Evolutionary conservation across 1,140 invertebrate genomes (phyloP).

Genomic region (Diprion similis): DNA sequence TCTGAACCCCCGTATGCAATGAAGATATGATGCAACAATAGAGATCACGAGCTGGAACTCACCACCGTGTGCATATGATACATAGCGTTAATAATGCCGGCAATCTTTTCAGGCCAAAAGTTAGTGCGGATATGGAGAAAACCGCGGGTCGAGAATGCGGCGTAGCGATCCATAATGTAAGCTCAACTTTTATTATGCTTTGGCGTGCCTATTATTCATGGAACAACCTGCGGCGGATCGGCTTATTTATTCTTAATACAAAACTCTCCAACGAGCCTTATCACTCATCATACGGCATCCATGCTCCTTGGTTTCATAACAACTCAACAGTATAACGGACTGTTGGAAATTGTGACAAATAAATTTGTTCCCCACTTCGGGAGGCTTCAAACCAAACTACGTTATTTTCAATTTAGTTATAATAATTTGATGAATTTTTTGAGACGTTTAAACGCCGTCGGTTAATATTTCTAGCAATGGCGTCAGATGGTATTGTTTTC

Average conservation of each 20-base stretch:
- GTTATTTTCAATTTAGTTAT: too few relatives aligned
- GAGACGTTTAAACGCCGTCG: too few relatives aligned
- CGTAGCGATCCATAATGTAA: too few relatives aligned
- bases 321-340: too few relatives aligned
- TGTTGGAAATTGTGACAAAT: too few relatives aligned
- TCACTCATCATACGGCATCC: neutral
- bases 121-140: neutral
- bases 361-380: too few relatives aligned
- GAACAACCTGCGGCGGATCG: neutral
- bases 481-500: too few relatives aligned
- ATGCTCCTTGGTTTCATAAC: too few relatives aligned
- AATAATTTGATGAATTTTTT: too few relatives aligned
- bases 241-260: neutral
- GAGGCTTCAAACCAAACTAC: too few relatives aligned
- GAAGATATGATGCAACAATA: neutral
- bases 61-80: neutral
- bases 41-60: neutral
- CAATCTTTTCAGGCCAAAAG: neutral
- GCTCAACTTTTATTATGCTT: neutral
- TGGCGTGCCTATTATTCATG: neutral
- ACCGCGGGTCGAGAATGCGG: too few relatives aligned
- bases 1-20: neutral
- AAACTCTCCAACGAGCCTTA: neutral
- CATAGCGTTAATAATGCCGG: slow-evolving; percentile 7
- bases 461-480: too few relatives aligned